phyloP scores from a whole-genome alignment of 2,797 vertebrate species.

The Dendrocincla tyrannina region DNA sequence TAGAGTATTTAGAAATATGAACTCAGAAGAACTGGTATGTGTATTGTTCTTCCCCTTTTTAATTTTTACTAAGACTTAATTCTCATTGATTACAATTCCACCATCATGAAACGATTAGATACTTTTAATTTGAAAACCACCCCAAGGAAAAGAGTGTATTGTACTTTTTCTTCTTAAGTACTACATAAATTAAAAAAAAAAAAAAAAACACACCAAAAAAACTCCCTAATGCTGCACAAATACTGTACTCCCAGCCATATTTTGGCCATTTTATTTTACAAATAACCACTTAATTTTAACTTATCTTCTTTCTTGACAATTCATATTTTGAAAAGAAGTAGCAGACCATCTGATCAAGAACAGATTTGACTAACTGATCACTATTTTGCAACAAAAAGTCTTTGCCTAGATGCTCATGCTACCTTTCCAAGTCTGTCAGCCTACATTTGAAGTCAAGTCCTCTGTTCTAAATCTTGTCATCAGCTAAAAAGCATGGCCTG shows the following conservation, averaged over 20 bases:
- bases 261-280: neutral
- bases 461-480: neutral
- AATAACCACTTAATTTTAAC: neutral
- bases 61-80: neutral
- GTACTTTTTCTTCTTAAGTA: constrained; percentile 23
- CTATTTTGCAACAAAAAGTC: neutral
- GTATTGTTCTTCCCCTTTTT: neutral
- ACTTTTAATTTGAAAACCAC: constrained; percentile 33
- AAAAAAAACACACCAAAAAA: neutral
- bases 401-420: neutral
- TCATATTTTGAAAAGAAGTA: neutral
- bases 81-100: constrained; percentile 20
- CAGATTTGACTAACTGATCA: neutral
- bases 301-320: neutral
- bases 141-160: constrained; percentile 26
- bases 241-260: neutral
- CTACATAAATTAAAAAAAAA: neutral
- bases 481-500: neutral
- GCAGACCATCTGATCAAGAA: neutral
- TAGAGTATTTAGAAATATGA: neutral
- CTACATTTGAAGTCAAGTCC: neutral
- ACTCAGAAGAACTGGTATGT: neutral
- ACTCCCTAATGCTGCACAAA: neutral
- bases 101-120: neutral
- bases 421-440: neutral